These are phyloP conservation scores for Proisotoma minuta DNA, from an alignment of 2,888 invertebrate genomes.

Conservation along the genomic window DNA sequence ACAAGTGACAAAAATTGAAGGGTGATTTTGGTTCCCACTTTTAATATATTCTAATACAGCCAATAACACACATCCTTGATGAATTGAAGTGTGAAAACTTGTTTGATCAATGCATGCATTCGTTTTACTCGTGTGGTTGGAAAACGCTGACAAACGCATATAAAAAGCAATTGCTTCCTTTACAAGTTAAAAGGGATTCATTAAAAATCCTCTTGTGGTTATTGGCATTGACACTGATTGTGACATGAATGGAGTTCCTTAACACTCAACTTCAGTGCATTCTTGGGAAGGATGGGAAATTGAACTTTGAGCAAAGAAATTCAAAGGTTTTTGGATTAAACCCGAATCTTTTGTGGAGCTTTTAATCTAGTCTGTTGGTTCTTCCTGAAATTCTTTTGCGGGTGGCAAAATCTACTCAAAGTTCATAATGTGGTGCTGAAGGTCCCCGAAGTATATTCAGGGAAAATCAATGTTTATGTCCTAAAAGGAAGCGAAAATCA, in stretches of 20 bases:
- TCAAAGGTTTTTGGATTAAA: not conserved
- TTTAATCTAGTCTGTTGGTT: constrained; percentile 4
- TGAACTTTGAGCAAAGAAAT: not conserved
- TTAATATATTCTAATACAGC: too few relatives aligned
- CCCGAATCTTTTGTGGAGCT: not conserved
- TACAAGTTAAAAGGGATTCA: not conserved
- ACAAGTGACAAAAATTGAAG: not conserved
- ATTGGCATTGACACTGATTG: not conserved
- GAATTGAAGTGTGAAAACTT: not conserved
- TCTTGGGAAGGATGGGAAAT: not conserved
- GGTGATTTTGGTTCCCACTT: not conserved
- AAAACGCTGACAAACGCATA: not conserved
- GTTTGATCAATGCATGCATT: constrained; percentile 1
- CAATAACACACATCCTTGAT: not conserved
- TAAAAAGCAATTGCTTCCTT: not conserved
- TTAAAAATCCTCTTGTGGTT: constrained; percentile 6
- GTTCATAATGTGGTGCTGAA: not conserved
- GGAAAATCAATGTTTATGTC: not conserved
- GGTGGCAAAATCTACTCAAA: not conserved
- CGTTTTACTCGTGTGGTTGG: not conserved
- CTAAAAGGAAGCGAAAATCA: not conserved
- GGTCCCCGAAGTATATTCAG: not conserved
- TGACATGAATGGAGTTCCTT: not conserved
- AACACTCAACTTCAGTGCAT: too few relatives aligned
- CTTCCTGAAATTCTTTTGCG: too few relatives aligned